These are phyloP conservation scores for Chunga burmeisteri DNA, from an alignment of 2,113 vertebrate species.

Conservation along the genomic window DNA sequence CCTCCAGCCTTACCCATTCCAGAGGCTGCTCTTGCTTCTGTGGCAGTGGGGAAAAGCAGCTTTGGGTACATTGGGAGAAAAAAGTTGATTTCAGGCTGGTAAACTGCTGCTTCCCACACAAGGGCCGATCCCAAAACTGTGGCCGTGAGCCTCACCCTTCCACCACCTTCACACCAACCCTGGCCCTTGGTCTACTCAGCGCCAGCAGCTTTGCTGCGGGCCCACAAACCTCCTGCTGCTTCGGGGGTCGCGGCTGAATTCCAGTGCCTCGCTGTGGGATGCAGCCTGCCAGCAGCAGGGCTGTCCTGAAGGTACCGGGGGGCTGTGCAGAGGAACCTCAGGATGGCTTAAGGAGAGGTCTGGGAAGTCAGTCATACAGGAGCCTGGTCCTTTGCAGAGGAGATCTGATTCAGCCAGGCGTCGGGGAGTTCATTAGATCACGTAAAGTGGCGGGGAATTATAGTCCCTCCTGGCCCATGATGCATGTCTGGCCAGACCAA, in stretches of 20 bases:
- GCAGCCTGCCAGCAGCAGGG: not conserved
- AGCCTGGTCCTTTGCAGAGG: not conserved
- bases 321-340: not conserved
- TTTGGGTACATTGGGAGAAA: not conserved
- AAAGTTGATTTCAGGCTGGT: not conserved
- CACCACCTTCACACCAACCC: not conserved
- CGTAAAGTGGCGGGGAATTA: accelerated
- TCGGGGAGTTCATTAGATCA: not conserved
- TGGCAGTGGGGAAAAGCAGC: not conserved
- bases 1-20: not conserved
- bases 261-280: not conserved
- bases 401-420: not conserved
- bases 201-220: not conserved
- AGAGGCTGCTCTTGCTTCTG: not conserved
- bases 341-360: not conserved
- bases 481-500: not conserved
- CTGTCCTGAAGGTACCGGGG: not conserved
- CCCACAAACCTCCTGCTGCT: not conserved
- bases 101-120: not conserved
- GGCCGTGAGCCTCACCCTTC: not conserved
- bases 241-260: not conserved
- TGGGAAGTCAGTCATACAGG: not conserved
- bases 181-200: not conserved
- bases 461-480: not conserved
- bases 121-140: not conserved